Evolutionary conservation across 2,113 vertebrate genomes (phyloP).

Genomic region (rabbit (Oryctolagus cuniculus)): mOryCun1.1 NC_091441.1:14655501-14656000

Average conservation of each 20-base stretch:
- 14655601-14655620: too few relatives aligned
- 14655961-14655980: slow-evolving; percentile 85
- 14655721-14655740: background rate
- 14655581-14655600: too few relatives aligned
- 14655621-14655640: background rate
- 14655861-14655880: slow-evolving; percentile 81
- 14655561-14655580: too few relatives aligned
- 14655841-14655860: slow-evolving; percentile 74
- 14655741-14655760: background rate
- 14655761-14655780: background rate
- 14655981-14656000: slow-evolving; percentile 82
- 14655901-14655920: slow-evolving; percentile 85
- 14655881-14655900: slow-evolving; percentile 80
- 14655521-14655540: too few relatives aligned
- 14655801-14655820: slow-evolving; percentile 67
- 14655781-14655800: slow-evolving; percentile 8
- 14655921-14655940: slow-evolving; percentile 84
- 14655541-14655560: too few relatives aligned
- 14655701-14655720: background rate
- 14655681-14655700: background rate
- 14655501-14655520: too few relatives aligned
- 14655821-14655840: slow-evolving; percentile 52
- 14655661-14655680: background rate
- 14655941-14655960: slow-evolving; percentile 76
- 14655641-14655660: background rate